Base-by-base conservation (phyloP, 2,113 vertebrate species). In the Reinhardtius hippoglossoides region DNA sequence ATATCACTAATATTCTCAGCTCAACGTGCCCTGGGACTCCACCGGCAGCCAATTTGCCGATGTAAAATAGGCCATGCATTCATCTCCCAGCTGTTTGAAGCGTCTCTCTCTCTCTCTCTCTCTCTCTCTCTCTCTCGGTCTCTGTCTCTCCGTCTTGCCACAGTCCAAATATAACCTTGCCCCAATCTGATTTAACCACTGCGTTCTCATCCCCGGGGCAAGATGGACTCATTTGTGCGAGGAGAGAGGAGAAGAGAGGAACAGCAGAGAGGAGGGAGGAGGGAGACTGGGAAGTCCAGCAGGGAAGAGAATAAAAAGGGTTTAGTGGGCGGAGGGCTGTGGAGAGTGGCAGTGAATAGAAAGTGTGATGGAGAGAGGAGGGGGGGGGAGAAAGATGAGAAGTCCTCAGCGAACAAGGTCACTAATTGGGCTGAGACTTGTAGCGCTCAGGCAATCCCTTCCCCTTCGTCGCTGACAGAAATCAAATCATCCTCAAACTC, bases 101-200 rank as follows among this genome's bases (percentile, higher is more conserved):
- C 62, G 35, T 76, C 67, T 63, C 70, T 75, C 37, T 81, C 50
- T 20, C 24, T 56, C 74, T 50, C 14, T 71, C 24, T 80, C 50
- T 20, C 24, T 56, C 65, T 50, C 14, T 74, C 56, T 37, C n/a
- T 20, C 24, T 56, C 74, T 50, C 14, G 68, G 27, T 80, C 50
- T 20, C 24, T 56, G 68, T 50, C 14, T 74, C 56, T 37, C n/a
- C 77, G 71, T 70, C 68, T 24, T 18, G 46, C 79, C 73, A 76
- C 68, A 80, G 69, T 91, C 87, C 92, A 93, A 92, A 93, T 91
- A 91, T 92, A 92, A 91, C 88, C 88, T 88, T 60, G 62, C 82
- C 86, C 87, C 81, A 79, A 86, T 91, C 86, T 83, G 89, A 90
- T 90, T 91, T 82, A 87, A 89, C 81, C 83, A 74, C 59, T 31